Evolutionary conservation across 2,888 invertebrate genomes (phyloP), one percentile per base, ranked within the genome.

Genomic region (Notodonta ziczac): DNA sequence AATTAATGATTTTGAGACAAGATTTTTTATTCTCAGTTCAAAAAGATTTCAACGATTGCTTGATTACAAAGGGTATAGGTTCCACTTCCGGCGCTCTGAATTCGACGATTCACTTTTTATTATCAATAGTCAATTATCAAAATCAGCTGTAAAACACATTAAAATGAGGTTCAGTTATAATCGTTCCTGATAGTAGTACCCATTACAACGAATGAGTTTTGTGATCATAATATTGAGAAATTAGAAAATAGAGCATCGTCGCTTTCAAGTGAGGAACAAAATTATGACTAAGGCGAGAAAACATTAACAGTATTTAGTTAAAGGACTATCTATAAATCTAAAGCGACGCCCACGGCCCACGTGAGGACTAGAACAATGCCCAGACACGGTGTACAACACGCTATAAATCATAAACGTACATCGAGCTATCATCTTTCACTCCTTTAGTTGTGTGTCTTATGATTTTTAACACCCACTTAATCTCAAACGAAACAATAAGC

Each of bases 401-500:
- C 86, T 81, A 90, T 93, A 92, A 91, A 93, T 93, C 91, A 93
- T 84, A 82, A 83, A 77, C 57, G 72, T 73, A 86, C 87, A 86
- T 84, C 84, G 79, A 83, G 74, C 87, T 85, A 89, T 88, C 86
- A 83, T 91, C 90, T 90, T 86, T 89, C 90, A 87, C 86, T 88
- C 84, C 87, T 87, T 85, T 82, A 78, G 83, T 80, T 77, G 76
- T 86, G 73, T 82, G 86, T 87, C 86, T 89, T 89, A 88, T 87
- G 83, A 89, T 93, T 93, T 91, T 92, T 91, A 91, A 93, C 92
- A 91, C 91, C 93, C 91, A 93, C 92, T 90, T 88, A 85, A 88
- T 89, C 83, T 86, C 80, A 74, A 79, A 77, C 76, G 77, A 85
- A 50, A 91, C 90, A 90, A 89, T 88, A 85, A 84, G 82, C 73